Conservation (phyloP, 1,140 invertebrate genomes). For the Drosophila nigromelanica region DNA sequence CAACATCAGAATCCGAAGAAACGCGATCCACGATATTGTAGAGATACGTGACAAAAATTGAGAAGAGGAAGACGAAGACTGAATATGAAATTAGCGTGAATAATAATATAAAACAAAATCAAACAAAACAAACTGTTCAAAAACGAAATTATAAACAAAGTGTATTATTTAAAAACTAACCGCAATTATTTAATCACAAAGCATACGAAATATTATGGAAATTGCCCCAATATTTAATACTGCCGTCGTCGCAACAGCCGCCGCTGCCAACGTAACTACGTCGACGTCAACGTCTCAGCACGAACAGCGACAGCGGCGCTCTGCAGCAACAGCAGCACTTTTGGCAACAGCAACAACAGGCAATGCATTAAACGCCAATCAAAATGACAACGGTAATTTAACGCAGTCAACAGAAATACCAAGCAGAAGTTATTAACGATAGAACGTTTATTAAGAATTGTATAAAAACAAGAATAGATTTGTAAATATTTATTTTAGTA, state of each 20-base stretch:
- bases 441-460: background rate
- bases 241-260: constrained; percentile 60
- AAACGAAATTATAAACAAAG: constrained; percentile 39
- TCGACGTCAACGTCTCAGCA: constrained; percentile 51
- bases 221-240: constrained; percentile 70
- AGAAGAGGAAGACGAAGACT: constrained; percentile 38
- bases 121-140: constrained; percentile 45
- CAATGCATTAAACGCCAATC: constrained; percentile 13
- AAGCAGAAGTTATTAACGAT: background rate
- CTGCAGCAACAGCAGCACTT: constrained; percentile 23
- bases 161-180: constrained; percentile 58
- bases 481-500: background rate
- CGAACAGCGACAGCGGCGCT: constrained; percentile 36
- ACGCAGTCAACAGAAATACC: constrained; percentile 6
- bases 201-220: constrained; percentile 71
- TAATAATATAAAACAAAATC: constrained; percentile 38
- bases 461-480: background rate
- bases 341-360: constrained; percentile 21
- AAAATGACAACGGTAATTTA: constrained; percentile 72
- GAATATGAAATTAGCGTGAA: constrained; percentile 46
- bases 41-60: constrained; percentile 74
- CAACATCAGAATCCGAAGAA: constrained; percentile 24
- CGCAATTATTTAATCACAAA: background rate
- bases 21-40: constrained; percentile 58
- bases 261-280: constrained; percentile 46